Percentiles rank a stretch among this genome's conserved stretches.
Evolutionary conservation across 2,113 vertebrate species (phyloP).

Genomic region (Seriola quinqueradiata): DNA sequence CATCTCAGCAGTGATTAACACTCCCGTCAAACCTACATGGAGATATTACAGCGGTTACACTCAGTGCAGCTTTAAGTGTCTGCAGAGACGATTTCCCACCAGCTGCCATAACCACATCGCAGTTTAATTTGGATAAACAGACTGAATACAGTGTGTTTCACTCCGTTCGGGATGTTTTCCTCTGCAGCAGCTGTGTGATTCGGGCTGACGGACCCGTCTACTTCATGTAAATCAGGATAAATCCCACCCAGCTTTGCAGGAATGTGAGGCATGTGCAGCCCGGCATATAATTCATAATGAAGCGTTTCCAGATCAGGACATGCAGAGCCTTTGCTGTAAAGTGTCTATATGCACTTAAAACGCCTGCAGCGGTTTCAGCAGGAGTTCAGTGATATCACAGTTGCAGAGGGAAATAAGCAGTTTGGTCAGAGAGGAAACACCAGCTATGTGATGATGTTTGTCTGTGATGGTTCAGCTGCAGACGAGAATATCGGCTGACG

Average conservation of each 20-base stretch:
- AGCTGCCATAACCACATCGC: slow-evolving; percentile 1
- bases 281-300: slow-evolving; percentile 26
- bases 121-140: slow-evolving; percentile 9
- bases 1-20: not conserved
- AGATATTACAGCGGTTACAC: not conserved
- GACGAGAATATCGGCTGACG: not conserved
- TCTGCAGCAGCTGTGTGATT: slow-evolving; percentile 33
- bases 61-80: not conserved
- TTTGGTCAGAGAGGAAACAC: slow-evolving; percentile 16
- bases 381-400: not conserved
- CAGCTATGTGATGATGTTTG: not conserved
- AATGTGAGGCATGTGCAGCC: slow-evolving; percentile 49
- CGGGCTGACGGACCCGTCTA: slow-evolving; percentile 23
- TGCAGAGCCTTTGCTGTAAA: not conserved
- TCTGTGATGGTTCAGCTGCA: not conserved
- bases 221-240: slow-evolving; percentile 35
- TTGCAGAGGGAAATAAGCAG: slow-evolving; percentile 1
- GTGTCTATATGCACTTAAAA: not conserved
- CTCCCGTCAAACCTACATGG: not conserved
- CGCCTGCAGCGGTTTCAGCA: slow-evolving; percentile 16
- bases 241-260: slow-evolving; percentile 33
- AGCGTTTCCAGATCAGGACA: slow-evolving; percentile 1
- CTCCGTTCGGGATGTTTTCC: slow-evolving; percentile 13
- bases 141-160: not conserved
- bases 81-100: slow-evolving; percentile 17